Evolutionary conservation across 2,888 invertebrate species (phyloP).

Genomic region (Agonum fuliginosum): DNA sequence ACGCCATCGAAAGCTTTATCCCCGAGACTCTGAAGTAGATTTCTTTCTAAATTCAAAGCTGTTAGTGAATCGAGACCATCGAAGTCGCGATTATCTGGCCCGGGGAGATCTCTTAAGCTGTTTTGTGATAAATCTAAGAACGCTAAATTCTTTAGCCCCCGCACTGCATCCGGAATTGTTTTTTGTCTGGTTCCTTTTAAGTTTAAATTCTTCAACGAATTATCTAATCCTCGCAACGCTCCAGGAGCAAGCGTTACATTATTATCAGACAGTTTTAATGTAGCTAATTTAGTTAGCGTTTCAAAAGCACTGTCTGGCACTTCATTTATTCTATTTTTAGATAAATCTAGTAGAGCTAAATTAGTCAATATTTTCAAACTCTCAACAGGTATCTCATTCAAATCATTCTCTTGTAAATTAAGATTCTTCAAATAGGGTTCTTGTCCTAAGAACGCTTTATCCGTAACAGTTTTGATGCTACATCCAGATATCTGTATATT

Average conservation of each 20-base stretch:
- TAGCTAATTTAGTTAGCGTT: slow-evolving; percentile 83
- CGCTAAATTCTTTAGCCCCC: slow-evolving; percentile 85
- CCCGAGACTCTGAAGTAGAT: slow-evolving; percentile 86
- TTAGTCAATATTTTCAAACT: slow-evolving; percentile 81
- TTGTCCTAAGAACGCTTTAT: slow-evolving; percentile 88
- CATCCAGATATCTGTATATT: slow-evolving; percentile 92
- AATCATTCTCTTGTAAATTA: slow-evolving; percentile 88
- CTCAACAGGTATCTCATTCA: slow-evolving; percentile 85
- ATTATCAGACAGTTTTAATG: slow-evolving; percentile 91
- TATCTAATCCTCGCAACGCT: slow-evolving; percentile 87
- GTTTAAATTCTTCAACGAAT: slow-evolving; percentile 89
- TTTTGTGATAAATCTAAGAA: slow-evolving; percentile 94
- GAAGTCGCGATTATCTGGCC: slow-evolving; percentile 81
- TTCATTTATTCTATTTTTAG: slow-evolving; percentile 84
- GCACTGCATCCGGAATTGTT: slow-evolving; percentile 85
- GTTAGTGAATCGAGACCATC: slow-evolving; percentile 88
- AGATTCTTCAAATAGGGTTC: slow-evolving; percentile 87
- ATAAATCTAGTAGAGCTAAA: slow-evolving; percentile 88
- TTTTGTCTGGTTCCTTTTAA: slow-evolving; percentile 90
- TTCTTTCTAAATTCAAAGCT: slow-evolving; percentile 91
- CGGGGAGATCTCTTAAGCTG: slow-evolving; percentile 87
- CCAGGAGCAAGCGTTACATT: slow-evolving; percentile 83
- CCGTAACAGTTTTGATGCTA: slow-evolving; percentile 81
- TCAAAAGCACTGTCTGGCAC: slow-evolving; percentile 86
- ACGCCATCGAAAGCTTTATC: slow-evolving; percentile 87